phyloP scores from a whole-genome alignment of 2,797 vertebrate genomes.

The Notolepis coatsorum region DNA sequence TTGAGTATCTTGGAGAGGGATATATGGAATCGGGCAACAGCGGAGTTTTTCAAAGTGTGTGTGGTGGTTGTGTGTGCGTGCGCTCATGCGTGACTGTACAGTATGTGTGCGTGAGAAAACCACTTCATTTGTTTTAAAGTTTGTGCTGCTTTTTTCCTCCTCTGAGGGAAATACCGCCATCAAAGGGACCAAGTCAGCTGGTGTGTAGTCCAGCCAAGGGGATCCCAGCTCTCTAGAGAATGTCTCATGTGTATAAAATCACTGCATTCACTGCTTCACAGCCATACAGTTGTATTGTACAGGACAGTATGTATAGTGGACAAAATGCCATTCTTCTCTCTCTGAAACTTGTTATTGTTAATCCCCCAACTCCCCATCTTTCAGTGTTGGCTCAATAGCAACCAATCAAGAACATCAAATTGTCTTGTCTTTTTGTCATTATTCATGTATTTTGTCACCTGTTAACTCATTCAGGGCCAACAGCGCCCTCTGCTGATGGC shows the following conservation, averaged over 20 bases:
- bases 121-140: constrained; percentile 75
- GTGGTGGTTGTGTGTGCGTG: constrained; percentile 34
- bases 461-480: background rate
- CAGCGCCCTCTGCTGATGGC: no score
- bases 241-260: constrained; percentile 65
- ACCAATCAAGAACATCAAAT: constrained; percentile 80
- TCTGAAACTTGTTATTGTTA: constrained; percentile 66
- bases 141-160: constrained; percentile 75
- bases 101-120: constrained; percentile 66
- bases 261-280: constrained; percentile 73
- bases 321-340: constrained; percentile 69
- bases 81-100: constrained; percentile 36
- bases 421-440: constrained; percentile 61
- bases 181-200: constrained; percentile 86
- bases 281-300: constrained; percentile 75
- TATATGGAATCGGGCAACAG: constrained; percentile 58
- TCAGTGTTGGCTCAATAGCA: constrained; percentile 88
- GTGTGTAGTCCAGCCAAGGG: constrained; percentile 69
- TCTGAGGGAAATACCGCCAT: constrained; percentile 68
- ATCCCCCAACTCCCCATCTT: constrained; percentile 50
- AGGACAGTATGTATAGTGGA: constrained; percentile 74
- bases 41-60: constrained; percentile 37
- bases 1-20: constrained; percentile 66
- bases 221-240: constrained; percentile 76
- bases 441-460: constrained; percentile 1